Conservation (phyloP, 2,888 invertebrate genomes). For the Lepidochitona cinerea region DNA sequence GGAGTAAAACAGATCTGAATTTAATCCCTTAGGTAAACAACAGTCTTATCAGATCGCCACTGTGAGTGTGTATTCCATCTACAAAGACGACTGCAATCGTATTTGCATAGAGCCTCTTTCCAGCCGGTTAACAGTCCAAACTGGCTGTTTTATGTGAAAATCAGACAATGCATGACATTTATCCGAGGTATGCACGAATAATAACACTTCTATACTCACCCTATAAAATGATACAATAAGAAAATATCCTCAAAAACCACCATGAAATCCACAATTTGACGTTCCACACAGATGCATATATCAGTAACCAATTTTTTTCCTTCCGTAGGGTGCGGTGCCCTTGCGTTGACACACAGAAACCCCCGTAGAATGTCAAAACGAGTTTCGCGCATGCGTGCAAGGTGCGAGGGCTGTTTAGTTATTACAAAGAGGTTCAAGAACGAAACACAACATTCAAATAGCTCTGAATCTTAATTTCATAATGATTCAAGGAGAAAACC, state of each 20-base stretch:
- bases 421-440: slow-evolving; percentile 15
- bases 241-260: slow-evolving; percentile 23
- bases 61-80: too few species aligned
- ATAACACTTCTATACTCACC: slow-evolving; percentile 23
- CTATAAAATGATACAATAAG: slow-evolving; percentile 16
- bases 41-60: too few species aligned
- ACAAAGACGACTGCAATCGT: too few species aligned
- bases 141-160: neutral
- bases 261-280: slow-evolving; percentile 21
- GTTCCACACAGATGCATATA: slow-evolving; percentile 27
- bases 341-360: slow-evolving; percentile 34
- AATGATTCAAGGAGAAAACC: too few species aligned
- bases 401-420: slow-evolving; percentile 16
- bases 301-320: slow-evolving; percentile 20
- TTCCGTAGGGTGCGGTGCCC: slow-evolving; percentile 51
- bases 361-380: slow-evolving; percentile 45
- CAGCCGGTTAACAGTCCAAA: neutral
- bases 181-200: neutral
- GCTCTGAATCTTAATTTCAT: too few species aligned
- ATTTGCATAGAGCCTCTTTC: neutral
- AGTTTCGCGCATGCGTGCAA: slow-evolving; percentile 47
- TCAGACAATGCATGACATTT: neutral
- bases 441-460: too few species aligned
- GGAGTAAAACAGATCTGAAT: too few species aligned
- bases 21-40: too few species aligned